A percentile compares a stretch with the other conserved stretches of the same genome.
These are phyloP conservation scores for Papilio protenor DNA, from an alignment of 2,888 invertebrate genomes.

Conservation along the genomic window DNA sequence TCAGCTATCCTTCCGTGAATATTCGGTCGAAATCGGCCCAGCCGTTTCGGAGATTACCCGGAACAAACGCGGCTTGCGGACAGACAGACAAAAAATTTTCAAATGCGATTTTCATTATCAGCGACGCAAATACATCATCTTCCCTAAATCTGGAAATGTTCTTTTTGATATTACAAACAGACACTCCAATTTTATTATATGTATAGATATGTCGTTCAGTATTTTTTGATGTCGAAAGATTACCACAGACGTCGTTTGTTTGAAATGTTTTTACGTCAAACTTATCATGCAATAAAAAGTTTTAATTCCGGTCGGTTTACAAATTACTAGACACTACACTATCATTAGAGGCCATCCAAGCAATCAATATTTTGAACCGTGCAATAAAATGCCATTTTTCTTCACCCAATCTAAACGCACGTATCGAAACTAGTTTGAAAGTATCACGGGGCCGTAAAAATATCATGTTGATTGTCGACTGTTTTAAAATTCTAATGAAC, in stretches of 20 bases:
- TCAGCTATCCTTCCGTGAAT: too few species aligned
- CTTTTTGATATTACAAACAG: too few species aligned
- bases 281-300: not conserved
- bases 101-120: too few species aligned
- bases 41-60: too few species aligned
- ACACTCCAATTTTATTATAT: too few species aligned
- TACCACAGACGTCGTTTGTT: not conserved
- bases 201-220: not conserved
- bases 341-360: slow-evolving; percentile 5
- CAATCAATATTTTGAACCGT: slow-evolving; percentile 1
- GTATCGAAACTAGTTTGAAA: slow-evolving; percentile 36
- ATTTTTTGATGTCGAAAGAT: not conserved
- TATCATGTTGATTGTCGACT: slow-evolving; percentile 24
- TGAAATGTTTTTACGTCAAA: not conserved
- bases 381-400: slow-evolving; percentile 28
- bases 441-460: slow-evolving; percentile 33
- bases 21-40: too few species aligned
- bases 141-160: too few species aligned
- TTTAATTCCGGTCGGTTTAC: not conserved
- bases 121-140: too few species aligned
- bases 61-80: too few species aligned
- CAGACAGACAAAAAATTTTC: too few species aligned
- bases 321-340: not conserved
- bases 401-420: not conserved
- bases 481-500: slow-evolving; percentile 33